Conservation (phyloP, 2,888 invertebrate species). For the Drosophila borealis region DNA sequence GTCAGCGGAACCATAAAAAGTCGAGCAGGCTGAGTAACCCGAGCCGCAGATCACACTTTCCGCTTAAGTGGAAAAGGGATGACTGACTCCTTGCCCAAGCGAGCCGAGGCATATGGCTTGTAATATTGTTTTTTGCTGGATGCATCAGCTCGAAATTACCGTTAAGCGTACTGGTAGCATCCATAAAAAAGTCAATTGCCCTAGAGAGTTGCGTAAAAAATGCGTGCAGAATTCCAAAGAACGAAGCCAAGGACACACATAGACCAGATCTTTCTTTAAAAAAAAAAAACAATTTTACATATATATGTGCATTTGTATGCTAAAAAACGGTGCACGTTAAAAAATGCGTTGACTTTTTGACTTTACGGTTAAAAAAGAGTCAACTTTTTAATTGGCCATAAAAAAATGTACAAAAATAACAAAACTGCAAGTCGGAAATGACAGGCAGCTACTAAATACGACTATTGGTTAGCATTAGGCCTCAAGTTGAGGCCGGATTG, state of each 20-base stretch:
- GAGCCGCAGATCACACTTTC: conserved; percentile 60
- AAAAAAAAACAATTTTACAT: neutral
- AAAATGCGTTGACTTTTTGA: conserved; percentile 73
- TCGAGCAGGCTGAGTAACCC: conserved; percentile 70
- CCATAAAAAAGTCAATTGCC: conserved; percentile 70
- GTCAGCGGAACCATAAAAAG: conserved; percentile 68
- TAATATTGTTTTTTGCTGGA: neutral
- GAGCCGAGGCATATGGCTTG: conserved; percentile 48
- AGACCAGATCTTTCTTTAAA: conserved; percentile 19
- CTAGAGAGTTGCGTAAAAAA: conserved; percentile 74
- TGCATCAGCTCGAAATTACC: conserved; percentile 24
- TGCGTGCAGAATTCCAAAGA: conserved; percentile 43
- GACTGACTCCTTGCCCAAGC: conserved; percentile 39
- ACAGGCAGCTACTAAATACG: conserved; percentile 62
- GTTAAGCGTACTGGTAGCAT: conserved; percentile 30
- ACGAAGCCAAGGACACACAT: conserved; percentile 53
- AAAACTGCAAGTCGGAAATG: conserved; percentile 61
- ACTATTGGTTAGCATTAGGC: conserved; percentile 41
- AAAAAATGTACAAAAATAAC: conserved; percentile 46
- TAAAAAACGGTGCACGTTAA: conserved; percentile 42
- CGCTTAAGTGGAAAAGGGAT: conserved; percentile 73
- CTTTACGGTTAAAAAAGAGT: conserved; percentile 72
- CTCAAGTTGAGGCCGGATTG: conserved; percentile 10
- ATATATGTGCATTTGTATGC: conserved; percentile 9
- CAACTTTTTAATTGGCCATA: conserved; percentile 75